phyloP scores from a whole-genome alignment of 2,888 invertebrate species.

The Epiblema foenella region DNA sequence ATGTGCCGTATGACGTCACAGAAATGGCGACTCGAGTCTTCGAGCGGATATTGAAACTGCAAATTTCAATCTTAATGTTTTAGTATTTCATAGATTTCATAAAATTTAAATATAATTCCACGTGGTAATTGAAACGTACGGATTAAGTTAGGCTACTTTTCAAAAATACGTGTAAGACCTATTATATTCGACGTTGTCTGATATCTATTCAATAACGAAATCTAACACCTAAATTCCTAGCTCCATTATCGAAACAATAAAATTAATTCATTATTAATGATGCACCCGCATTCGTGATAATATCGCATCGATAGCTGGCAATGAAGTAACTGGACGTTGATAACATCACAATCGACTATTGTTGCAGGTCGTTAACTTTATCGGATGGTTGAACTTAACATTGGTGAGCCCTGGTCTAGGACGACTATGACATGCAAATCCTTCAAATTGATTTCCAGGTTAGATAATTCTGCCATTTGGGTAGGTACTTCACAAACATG shows the following conservation, averaged over 20 bases:
- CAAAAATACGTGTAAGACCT: too few relatives aligned
- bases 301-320: conserved; percentile 58
- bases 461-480: neutral
- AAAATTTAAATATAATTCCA: too few relatives aligned
- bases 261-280: conserved; percentile 55
- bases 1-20: too few relatives aligned
- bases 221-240: conserved; percentile 53
- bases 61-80: too few relatives aligned
- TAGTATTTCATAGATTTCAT: too few relatives aligned
- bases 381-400: conserved; percentile 43
- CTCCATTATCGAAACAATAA: conserved; percentile 62
- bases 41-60: too few relatives aligned
- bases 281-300: conserved; percentile 53
- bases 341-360: conserved; percentile 58
- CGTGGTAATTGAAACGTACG: too few relatives aligned
- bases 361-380: conserved; percentile 57
- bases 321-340: conserved; percentile 56
- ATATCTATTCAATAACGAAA: neutral
- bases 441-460: conserved; percentile 7
- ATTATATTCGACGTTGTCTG: neutral
- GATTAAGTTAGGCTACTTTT: too few relatives aligned
- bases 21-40: too few relatives aligned
- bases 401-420: conserved; percentile 32
- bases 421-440: conserved; percentile 24
- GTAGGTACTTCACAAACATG: neutral